phyloP scores from a whole-genome alignment of 2,113 vertebrate species.

The Charina bottae region DNA sequence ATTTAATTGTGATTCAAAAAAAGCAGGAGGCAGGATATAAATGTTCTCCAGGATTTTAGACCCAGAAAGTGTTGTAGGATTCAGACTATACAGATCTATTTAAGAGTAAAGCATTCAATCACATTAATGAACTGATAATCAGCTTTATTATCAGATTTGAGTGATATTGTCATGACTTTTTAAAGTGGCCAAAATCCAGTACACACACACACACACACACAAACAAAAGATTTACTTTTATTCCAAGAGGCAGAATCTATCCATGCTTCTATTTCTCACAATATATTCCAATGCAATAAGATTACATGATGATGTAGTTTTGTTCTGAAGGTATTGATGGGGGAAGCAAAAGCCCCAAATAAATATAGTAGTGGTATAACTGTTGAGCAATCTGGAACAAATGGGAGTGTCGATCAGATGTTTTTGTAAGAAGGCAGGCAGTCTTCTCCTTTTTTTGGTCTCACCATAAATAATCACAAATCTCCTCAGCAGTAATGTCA shows the following conservation, averaged over 20 bases:
- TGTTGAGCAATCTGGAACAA: background rate
- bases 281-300: background rate
- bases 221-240: too few relatives aligned
- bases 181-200: background rate
- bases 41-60: background rate
- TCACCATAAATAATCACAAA: background rate
- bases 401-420: background rate
- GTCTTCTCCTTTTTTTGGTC: background rate
- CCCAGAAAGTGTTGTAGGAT: background rate
- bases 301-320: too few relatives aligned
- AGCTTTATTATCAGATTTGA: background rate
- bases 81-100: background rate
- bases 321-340: too few relatives aligned
- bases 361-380: background rate
- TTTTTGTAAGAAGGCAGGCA: background rate
- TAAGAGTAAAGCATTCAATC: background rate
- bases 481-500: background rate
- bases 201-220: background rate
- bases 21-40: background rate
- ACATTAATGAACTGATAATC: background rate
- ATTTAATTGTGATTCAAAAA: background rate
- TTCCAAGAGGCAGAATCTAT: background rate
- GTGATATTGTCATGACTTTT: background rate
- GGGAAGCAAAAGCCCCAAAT: background rate
- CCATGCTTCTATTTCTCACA: background rate